Evolutionary conservation across 2,888 invertebrate species (phyloP).

Genomic region (Brachylomia viminalis): DNA sequence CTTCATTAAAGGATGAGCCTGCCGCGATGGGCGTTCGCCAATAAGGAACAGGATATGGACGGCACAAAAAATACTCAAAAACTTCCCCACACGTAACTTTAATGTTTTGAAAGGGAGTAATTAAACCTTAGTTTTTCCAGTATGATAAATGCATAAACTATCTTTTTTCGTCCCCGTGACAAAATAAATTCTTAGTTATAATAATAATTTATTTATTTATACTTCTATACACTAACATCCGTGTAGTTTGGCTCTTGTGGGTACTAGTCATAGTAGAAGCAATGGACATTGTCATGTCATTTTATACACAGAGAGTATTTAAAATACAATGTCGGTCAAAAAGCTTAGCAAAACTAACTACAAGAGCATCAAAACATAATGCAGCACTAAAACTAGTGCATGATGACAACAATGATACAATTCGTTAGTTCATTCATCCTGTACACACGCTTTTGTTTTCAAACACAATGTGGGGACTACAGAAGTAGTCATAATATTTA

Average conservation of each 20-base stretch:
- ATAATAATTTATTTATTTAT: not conserved
- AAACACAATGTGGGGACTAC: slow-evolving; percentile 32
- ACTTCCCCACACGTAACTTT: not conserved
- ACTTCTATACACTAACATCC: not conserved
- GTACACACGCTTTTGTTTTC: slow-evolving; percentile 39
- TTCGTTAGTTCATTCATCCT: slow-evolving; percentile 36
- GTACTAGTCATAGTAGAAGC: too few relatives aligned
- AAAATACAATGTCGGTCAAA: not conserved
- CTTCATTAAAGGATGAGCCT: too few relatives aligned
- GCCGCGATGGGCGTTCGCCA: too few relatives aligned
- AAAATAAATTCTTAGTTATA: not conserved
- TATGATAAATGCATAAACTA: not conserved
- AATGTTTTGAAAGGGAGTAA: not conserved
- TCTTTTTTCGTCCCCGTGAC: not conserved
- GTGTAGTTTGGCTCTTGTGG: not conserved
- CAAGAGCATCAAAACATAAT: slow-evolving; percentile 20
- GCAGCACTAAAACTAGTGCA: slow-evolving; percentile 19
- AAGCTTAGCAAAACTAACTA: not conserved
- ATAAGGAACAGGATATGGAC: not conserved
- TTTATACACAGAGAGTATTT: not conserved
- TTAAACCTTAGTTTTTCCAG: not conserved
- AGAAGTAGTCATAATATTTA: slow-evolving; percentile 57
- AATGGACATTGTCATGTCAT: not conserved
- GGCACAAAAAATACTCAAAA: not conserved
- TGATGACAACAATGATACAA: slow-evolving; percentile 34